Percentiles rank a stretch among this genome's conserved stretches.
Evolutionary conservation across 1,140 invertebrate genomes (phyloP).

Genomic region (Dreissena rostriformis): DNA sequence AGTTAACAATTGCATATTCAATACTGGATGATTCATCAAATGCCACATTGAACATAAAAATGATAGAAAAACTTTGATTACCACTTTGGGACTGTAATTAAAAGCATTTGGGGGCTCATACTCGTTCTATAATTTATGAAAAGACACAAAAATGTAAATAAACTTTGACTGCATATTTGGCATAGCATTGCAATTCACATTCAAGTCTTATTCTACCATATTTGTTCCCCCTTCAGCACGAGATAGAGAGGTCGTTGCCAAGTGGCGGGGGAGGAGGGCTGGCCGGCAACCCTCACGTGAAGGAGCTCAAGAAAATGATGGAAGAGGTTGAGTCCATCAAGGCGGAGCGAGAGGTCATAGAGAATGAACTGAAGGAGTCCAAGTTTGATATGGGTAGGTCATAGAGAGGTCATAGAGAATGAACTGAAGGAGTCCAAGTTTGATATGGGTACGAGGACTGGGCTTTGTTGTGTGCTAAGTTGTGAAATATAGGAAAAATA

Average conservation of each 20-base stretch:
- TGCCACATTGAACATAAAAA: no score
- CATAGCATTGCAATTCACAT: neutral
- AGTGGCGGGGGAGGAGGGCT: constrained; percentile 73
- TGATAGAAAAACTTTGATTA: no score
- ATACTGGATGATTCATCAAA: no score
- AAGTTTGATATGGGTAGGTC: constrained; percentile 90
- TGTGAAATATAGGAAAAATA: neutral
- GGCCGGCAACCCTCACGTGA: constrained; percentile 83
- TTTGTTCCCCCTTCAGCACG: constrained; percentile 71
- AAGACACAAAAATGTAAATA: no score
- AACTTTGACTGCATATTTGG: neutral
- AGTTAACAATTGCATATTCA: no score
- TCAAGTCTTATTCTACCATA: neutral
- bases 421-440: constrained; percentile 91
- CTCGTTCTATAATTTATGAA: no score
- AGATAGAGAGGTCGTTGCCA: constrained; percentile 81
- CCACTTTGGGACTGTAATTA: no score
- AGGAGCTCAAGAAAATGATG: constrained; percentile 90
- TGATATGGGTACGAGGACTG: constrained; percentile 92
- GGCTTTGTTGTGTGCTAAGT: constrained; percentile 44
- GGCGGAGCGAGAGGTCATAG: constrained; percentile 93
- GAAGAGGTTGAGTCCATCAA: constrained; percentile 93
- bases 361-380: constrained; percentile 92
- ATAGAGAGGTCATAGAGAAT: constrained; percentile 91
- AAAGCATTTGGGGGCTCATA: no score